Conservation (phyloP, 2,888 invertebrate species). For the Eumerus sabulonum region DNA sequence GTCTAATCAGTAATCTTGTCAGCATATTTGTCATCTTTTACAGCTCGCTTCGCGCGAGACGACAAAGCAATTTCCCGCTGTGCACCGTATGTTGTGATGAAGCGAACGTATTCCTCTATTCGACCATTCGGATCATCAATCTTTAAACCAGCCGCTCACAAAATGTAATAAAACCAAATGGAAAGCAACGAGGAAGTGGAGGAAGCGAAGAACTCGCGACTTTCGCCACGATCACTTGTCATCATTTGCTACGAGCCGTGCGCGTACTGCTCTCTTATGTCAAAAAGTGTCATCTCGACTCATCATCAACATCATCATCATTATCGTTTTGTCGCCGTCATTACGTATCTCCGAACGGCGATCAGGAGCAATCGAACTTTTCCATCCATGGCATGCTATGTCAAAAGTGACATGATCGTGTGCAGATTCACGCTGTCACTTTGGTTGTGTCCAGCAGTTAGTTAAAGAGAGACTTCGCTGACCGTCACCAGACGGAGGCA, state of each 20-base stretch:
- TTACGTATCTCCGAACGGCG: no score
- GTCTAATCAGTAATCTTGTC: constrained; percentile 65
- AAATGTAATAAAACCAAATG: constrained; percentile 20
- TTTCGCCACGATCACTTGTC: constrained; percentile 43
- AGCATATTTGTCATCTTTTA: constrained; percentile 62
- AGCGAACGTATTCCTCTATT: constrained; percentile 21
- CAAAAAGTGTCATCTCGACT: constrained; percentile 55
- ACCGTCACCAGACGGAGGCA: constrained; percentile 35
- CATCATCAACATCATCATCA: constrained; percentile 32
- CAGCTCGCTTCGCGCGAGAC: constrained; percentile 20
- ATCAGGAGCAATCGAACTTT: not conserved
- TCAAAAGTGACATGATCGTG: constrained; percentile 54
- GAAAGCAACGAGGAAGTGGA: constrained; percentile 23
- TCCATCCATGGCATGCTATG: constrained; percentile 37
- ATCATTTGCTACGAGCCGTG: constrained; percentile 24
- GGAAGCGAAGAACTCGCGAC: constrained; percentile 19
- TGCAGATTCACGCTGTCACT: constrained; percentile 55
- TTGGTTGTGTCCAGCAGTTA: constrained; percentile 12
- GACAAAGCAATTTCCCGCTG: constrained; percentile 54
- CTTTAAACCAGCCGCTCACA: constrained; percentile 47
- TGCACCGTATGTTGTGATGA: constrained; percentile 3
- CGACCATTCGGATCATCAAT: constrained; percentile 54
- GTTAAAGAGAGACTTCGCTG: constrained; percentile 38
- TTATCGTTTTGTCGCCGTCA: not conserved
- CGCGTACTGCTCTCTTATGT: constrained; percentile 43